Evolutionary conservation across 2,888 invertebrate species (phyloP), one percentile per base, ranked within the genome.

Genomic region (Artemia sp.): DNA sequence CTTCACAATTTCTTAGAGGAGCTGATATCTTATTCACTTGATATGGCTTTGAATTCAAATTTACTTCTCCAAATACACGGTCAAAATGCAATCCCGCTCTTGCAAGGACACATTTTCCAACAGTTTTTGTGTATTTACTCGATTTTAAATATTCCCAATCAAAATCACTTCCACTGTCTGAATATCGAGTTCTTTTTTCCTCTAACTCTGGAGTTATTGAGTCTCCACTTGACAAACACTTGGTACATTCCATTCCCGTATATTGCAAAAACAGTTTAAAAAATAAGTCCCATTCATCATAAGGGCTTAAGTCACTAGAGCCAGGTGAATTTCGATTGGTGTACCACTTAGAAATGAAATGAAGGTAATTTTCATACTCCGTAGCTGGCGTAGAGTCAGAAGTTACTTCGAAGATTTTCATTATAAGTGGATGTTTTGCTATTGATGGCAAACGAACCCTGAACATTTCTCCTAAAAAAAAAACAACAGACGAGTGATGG

Each of bases 261-360:
- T 73, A 52, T 51, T 72, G 72, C 51, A 84, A 80, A 50, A 88
- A 74, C 53, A 85, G 81, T 70, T 77, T 77, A 51, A 80, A 83
- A 78, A 92, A 92, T 78, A 88, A 83, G 8, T 84, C 80, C 90
- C 91, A 91, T 77, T 92, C 92, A 74, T 88, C 85, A 71, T 84
- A 83, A 0, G 85, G 83, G 10, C 86, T 86, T 51, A 89, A 82
- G 76, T 90, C 87, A 73, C 85, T 84, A 0, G 88, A 85, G 1
- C 93, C 93, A 0, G 93, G 90, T 0, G 91, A 88, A 81, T 94
- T 93, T 72, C 92, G 82, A 0, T 86, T 84, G 0, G 89, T 86
- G 77, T 92, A 95, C 94, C 94, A 95, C 76, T 87, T 85, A 68
- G 86, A 84, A 70, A 89, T 80, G 8, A 58, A 19, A 12, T 58